Percentiles rank a stretch among this genome's conserved stretches.
phyloP scores from a whole-genome alignment of 1,140 invertebrate species.

The Ceratosolen fusciceps region DNA sequence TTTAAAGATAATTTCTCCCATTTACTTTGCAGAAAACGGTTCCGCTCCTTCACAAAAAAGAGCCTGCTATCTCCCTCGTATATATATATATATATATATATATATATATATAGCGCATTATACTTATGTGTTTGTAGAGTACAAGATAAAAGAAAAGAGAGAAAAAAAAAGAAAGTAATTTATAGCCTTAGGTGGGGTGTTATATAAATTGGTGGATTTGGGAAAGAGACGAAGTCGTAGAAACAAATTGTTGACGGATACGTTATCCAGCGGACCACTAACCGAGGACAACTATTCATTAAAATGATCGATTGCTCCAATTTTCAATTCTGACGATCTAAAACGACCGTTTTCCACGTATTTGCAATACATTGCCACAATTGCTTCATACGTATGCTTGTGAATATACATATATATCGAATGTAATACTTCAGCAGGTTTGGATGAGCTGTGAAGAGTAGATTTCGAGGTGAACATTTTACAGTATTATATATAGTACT shows the following conservation, averaged over 20 bases:
- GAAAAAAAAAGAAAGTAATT: no score
- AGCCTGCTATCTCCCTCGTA: not conserved
- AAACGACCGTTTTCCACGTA: no score
- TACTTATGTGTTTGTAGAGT: not conserved
- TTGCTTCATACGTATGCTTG: no score
- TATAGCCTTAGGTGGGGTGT: not conserved
- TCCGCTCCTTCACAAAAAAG: not conserved
- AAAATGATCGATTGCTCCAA: not conserved
- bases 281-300: not conserved
- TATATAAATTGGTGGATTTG: not conserved
- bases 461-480: no score
- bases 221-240: not conserved
- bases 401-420: no score
- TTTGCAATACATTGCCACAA: no score
- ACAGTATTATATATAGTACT: no score
- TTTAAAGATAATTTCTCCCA: constrained; percentile 7
- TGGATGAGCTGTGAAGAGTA: no score
- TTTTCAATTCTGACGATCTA: not conserved
- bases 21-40: not conserved
- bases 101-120: no score
- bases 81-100: no score
- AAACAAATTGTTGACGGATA: constrained; percentile 8
- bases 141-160: not conserved
- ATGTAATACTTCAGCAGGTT: no score
- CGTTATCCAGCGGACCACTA: not conserved